Conservation (phyloP, 2,113 vertebrate species). For the Acanthochromis polyacanthus region DNA sequence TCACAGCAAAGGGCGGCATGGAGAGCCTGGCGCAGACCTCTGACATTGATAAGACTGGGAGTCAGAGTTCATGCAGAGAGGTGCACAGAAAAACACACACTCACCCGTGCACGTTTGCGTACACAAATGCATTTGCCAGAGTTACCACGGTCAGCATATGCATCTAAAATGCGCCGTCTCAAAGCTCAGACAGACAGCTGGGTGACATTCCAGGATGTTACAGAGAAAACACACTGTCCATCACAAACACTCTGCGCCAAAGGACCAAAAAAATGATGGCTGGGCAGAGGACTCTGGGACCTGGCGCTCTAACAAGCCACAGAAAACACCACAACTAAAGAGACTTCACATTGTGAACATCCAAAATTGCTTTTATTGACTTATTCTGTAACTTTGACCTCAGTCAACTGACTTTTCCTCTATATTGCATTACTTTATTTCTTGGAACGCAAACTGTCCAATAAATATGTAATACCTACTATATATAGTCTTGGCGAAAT, state of each 20-base stretch:
- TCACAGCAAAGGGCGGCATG: slow-evolving; percentile 69
- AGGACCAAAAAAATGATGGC: slow-evolving; percentile 56
- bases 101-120: slow-evolving; percentile 5
- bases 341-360: slow-evolving; percentile 49
- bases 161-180: slow-evolving; percentile 46
- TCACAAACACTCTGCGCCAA: slow-evolving; percentile 58
- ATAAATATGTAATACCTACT: slow-evolving; percentile 4
- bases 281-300: slow-evolving; percentile 48
- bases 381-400: slow-evolving; percentile 36
- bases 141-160: slow-evolving; percentile 35
- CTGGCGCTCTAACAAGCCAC: slow-evolving; percentile 47
- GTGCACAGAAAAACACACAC: slow-evolving; percentile 25
- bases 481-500: slow-evolving; percentile 22
- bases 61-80: slow-evolving; percentile 63
- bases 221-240: slow-evolving; percentile 65
- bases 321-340: slow-evolving; percentile 57
- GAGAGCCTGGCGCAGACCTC: slow-evolving; percentile 74
- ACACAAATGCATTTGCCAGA: slow-evolving; percentile 26
- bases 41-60: slow-evolving; percentile 79
- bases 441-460: slow-evolving; percentile 23
- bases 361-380: slow-evolving; percentile 57
- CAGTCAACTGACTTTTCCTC: slow-evolving; percentile 35
- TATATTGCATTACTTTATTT: slow-evolving; percentile 36
- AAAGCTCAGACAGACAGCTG: slow-evolving; percentile 40
- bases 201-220: slow-evolving; percentile 60